Conservation (phyloP, 2,113 vertebrate genomes). For the Falcunculus frontatus region DNA sequence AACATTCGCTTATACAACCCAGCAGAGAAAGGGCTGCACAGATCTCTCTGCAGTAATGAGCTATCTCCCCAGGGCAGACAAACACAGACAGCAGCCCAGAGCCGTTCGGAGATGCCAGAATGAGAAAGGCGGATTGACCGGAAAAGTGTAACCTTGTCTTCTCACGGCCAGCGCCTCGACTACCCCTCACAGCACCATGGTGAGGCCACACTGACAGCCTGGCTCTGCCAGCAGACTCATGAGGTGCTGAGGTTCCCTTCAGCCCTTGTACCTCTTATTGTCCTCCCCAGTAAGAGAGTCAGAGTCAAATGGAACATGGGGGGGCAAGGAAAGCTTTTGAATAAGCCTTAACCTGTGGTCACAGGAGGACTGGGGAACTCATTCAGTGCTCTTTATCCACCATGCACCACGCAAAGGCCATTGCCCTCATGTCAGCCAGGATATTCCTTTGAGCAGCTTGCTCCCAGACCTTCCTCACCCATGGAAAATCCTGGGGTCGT, state of each 20-base stretch:
- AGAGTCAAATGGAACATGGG: background rate
- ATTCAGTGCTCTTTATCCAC: background rate
- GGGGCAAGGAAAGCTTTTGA: background rate
- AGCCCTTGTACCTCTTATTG: background rate
- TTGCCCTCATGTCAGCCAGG: background rate
- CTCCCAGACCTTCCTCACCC: background rate
- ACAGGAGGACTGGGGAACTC: background rate
- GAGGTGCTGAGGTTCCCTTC: background rate
- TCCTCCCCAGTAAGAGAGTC: background rate
- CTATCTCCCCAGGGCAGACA: background rate
- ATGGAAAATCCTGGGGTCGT: background rate
- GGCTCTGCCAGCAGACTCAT: background rate
- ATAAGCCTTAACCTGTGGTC: background rate
- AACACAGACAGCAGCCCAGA: background rate
- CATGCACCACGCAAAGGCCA: background rate
- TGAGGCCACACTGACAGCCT: background rate
- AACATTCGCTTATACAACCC: background rate
- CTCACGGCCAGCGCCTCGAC: background rate
- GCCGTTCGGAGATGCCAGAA: accelerated
- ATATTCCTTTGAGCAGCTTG: background rate
- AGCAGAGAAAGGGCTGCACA: background rate
- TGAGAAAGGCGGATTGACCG: background rate
- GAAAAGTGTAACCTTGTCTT: background rate
- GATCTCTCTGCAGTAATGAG: background rate
- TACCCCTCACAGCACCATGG: accelerated